These are phyloP conservation scores for Leucozona laternaria DNA, from an alignment of 2,888 invertebrate species.

Conservation along the genomic window DNA sequence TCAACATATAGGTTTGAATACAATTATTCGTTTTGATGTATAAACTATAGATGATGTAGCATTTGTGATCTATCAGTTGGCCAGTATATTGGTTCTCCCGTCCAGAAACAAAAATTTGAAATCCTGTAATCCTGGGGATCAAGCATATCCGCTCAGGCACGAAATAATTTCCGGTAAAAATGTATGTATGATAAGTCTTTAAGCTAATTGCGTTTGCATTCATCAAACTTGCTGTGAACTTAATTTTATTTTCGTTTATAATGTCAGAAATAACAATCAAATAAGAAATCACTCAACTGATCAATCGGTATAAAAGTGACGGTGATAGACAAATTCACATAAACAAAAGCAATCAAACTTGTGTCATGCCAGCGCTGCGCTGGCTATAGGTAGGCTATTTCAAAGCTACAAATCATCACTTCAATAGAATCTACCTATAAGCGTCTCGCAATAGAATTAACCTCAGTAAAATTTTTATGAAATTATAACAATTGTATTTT, in stretches of 20 bases:
- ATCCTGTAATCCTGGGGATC: too few relatives aligned
- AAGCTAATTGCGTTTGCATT: neutral
- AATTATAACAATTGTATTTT: neutral
- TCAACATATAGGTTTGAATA: too few relatives aligned
- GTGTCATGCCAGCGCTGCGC: neutral
- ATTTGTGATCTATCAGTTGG: too few relatives aligned
- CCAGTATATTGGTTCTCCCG: too few relatives aligned
- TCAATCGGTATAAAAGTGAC: neutral
- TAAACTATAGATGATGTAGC: too few relatives aligned
- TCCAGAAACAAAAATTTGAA: too few relatives aligned
- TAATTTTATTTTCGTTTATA: neutral
- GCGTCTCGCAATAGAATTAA: neutral
- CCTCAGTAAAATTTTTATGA: neutral
- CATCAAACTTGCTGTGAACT: neutral
- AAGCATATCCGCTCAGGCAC: too few relatives aligned
- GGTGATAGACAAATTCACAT: neutral
- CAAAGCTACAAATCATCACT: neutral
- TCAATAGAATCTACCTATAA: neutral
- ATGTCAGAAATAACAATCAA: constrained; percentile 4
- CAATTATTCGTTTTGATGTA: too few relatives aligned
- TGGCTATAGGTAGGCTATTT: neutral
- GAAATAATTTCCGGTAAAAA: too few relatives aligned
- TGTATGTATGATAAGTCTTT: too few relatives aligned
- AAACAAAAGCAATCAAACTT: neutral
- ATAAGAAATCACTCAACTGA: constrained; percentile 7